A percentile compares a stretch with the other conserved stretches of the same genome.
Conservation (phyloP, 2,888 invertebrate genomes). For the Cephus runcator region DNA sequence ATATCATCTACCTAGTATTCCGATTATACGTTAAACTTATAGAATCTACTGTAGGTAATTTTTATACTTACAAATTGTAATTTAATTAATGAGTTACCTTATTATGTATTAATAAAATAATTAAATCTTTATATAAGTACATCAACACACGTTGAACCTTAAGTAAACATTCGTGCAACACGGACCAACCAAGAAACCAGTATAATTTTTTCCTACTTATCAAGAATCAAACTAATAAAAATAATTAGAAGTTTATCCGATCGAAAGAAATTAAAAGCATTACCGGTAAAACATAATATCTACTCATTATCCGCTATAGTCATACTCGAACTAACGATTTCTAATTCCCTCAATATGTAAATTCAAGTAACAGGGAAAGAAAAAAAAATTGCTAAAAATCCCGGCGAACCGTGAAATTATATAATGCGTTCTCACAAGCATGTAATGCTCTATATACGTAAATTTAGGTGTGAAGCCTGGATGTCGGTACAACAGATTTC, state of each 20-base stretch:
- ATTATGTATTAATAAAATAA: not conserved
- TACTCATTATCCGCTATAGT: not conserved
- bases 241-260: not conserved
- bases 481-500: not conserved
- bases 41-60: too few species aligned
- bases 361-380: not conserved
- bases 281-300: not conserved
- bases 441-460: not conserved
- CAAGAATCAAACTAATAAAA: not conserved
- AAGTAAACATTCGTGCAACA: not conserved
- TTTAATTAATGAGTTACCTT: not conserved
- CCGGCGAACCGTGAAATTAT: slow-evolving; percentile 24
- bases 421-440: slow-evolving; percentile 16
- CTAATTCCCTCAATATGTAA: not conserved
- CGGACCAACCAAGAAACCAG: not conserved
- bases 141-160: not conserved
- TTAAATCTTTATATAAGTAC: not conserved
- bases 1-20: too few species aligned
- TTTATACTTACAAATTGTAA: not conserved
- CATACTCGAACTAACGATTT: not conserved
- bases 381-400: not conserved
- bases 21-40: too few species aligned
- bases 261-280: not conserved
- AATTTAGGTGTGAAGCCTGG: not conserved
- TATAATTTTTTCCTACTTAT: not conserved